These are phyloP conservation scores for Centruroides sculpturatus DNA, from an alignment of 1,140 invertebrate genomes.

Conservation along the genomic window DNA sequence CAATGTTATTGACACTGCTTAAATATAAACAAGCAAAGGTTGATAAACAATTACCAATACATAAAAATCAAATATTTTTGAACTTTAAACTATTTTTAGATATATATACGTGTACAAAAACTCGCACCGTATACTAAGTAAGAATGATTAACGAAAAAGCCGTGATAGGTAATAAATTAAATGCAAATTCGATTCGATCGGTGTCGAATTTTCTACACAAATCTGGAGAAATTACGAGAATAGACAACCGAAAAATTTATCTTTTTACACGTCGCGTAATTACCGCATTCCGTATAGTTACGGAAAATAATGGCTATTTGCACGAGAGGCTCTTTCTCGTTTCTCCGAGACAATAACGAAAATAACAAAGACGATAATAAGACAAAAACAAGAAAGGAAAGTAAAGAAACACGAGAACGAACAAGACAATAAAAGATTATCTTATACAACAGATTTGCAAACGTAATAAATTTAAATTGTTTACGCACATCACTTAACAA, in stretches of 20 bases:
- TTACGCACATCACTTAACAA: too few relatives aligned
- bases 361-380: neutral
- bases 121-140: neutral
- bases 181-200: too few relatives aligned
- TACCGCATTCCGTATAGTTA: neutral
- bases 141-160: neutral
- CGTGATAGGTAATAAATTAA: neutral
- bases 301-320: neutral
- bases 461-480: too few relatives aligned
- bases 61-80: neutral
- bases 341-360: too few relatives aligned
- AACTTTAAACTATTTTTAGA: neutral
- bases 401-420: neutral
- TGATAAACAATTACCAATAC: too few relatives aligned
- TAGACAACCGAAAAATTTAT: too few relatives aligned
- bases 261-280: too few relatives aligned
- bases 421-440: too few relatives aligned
- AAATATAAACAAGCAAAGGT: too few relatives aligned
- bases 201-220: neutral
- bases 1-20: too few relatives aligned
- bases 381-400: neutral
- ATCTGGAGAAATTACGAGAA: neutral
- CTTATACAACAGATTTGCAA: too few relatives aligned
- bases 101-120: neutral
- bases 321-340: too few relatives aligned